Evolutionary conservation across 2,888 invertebrate genomes (phyloP), one percentile per base, ranked within the genome.

Genomic region (Phymatocera aterrima): DNA sequence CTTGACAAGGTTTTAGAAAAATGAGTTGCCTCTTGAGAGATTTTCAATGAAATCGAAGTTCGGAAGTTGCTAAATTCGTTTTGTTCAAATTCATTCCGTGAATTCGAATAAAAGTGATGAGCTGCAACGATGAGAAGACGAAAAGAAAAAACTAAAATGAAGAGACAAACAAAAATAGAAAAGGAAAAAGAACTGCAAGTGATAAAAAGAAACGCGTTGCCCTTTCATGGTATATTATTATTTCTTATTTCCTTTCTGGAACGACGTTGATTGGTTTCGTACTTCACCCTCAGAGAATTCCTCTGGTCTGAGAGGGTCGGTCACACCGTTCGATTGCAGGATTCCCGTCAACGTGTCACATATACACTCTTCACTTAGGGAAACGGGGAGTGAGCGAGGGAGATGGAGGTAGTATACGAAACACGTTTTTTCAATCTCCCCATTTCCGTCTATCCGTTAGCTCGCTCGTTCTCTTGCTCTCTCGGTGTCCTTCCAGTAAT

Each of bases 401-500:
- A 57, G 31, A 37, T 54, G 74, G 48, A 18, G 31, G 43, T 5
- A 5, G 65, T 43, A 24, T 43, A 43, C 21, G 65, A 34, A 74
- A 88, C 89, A 88, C 84, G 88, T 88, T 88, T 88, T 89, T 89
- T 88, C 88, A 87, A 87, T 88, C 86, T 83, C 82, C 84, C 87
- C 87, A 83, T 87, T 88, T 88, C 87, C 88, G 86, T 75, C 40
- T n/a, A 82, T 68, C 80, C 77, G 82, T 31, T 12, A 12, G n/a
- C 1, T 43, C 12, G 10, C 24, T 43, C 12, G 10, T 15, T 24
- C n/a, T 40, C 70, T 51, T 31, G n/a, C n/a, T n/a, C 31, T 48
- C 48, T 34, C 34, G 10, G 31, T 72, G 75, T 75, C 75, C 75
- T 75, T 57, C 40, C 43, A 31, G 60, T 75, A 75, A 75, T 75